Percentiles rank a stretch among this genome's conserved stretches.
Conservation (phyloP, 2,113 vertebrate species). For the Illadopsis cleaveri region DNA sequence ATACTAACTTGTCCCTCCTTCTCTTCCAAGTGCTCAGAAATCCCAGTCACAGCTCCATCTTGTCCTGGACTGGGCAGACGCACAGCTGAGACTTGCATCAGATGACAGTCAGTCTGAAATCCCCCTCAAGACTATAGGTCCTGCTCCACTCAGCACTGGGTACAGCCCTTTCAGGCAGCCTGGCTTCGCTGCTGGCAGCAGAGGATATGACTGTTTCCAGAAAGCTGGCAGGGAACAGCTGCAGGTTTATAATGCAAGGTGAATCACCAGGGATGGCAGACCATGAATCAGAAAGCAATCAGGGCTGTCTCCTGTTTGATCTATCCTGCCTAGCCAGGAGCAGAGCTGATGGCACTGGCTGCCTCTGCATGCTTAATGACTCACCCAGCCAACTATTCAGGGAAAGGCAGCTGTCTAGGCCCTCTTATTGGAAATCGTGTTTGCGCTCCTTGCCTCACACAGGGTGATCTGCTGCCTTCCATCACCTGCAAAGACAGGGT, state of each 20-base stretch:
- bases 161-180: background rate
- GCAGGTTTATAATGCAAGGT: background rate
- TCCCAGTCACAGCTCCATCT: background rate
- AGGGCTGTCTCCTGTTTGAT: constrained; percentile 11
- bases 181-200: background rate
- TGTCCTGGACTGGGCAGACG: background rate
- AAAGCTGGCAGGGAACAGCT: constrained; percentile 35
- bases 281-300: constrained; percentile 47
- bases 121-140: background rate
- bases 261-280: constrained; percentile 6
- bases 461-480: background rate
- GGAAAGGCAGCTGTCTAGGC: background rate
- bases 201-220: background rate
- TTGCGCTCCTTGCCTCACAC: background rate
- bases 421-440: background rate
- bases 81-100: background rate
- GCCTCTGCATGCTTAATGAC: background rate
- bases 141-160: background rate
- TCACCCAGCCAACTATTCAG: background rate
- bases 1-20: background rate
- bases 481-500: background rate
- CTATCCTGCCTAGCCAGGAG: background rate
- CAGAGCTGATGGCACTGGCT: background rate
- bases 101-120: background rate
- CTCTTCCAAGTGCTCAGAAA: background rate